These are phyloP conservation scores for Autographa pulchrina DNA, from an alignment of 2,888 invertebrate genomes.

Conservation along the genomic window DNA sequence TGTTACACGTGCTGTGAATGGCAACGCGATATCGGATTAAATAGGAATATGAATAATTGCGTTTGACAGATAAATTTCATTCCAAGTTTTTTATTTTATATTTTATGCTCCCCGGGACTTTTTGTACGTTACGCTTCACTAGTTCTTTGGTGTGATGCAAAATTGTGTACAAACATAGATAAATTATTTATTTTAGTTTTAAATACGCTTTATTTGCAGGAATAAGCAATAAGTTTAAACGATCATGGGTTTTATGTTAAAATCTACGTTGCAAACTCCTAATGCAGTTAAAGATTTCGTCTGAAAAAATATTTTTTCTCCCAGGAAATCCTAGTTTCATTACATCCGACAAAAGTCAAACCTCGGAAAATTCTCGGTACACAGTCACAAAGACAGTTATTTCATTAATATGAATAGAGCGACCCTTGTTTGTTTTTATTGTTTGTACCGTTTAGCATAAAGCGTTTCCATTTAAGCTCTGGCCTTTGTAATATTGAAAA, in stretches of 20 bases:
- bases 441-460: constrained; percentile 14
- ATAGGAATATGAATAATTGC: constrained; percentile 14
- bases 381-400: constrained; percentile 1
- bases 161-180: not conserved
- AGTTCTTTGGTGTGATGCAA: not conserved
- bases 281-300: no score
- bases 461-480: constrained; percentile 31
- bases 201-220: not conserved
- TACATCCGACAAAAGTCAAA: not conserved
- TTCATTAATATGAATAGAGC: constrained; percentile 4
- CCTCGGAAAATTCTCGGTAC: not conserved
- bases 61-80: constrained; percentile 3
- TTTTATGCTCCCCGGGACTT: not conserved
- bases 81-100: not conserved
- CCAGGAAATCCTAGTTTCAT: not conserved
- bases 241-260: no score
- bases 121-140: not conserved
- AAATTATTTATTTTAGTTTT: not conserved
- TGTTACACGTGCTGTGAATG: constrained; percentile 43
- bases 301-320: not conserved
- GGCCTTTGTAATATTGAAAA: constrained; percentile 44
- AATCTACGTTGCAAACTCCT: no score
- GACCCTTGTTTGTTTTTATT: constrained; percentile 9
- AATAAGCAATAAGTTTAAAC: not conserved
- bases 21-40: constrained; percentile 10